A percentile compares a stretch with the other conserved stretches of the same genome.
Evolutionary conservation across 2,113 vertebrate species (phyloP).

Genomic region (Carollia perspicillata): DNA sequence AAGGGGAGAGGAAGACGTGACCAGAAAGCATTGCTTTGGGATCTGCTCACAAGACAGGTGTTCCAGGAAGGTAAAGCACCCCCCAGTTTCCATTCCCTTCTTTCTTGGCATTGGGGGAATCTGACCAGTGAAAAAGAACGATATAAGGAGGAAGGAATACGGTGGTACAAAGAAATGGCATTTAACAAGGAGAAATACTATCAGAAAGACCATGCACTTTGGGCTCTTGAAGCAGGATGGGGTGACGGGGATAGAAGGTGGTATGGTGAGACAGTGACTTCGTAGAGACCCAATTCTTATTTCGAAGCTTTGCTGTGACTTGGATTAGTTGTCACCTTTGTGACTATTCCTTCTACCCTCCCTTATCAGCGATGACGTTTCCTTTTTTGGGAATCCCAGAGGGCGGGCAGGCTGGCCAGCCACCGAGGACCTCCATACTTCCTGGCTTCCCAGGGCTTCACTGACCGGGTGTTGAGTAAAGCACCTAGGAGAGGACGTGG

Average conservation of each 20-base stretch:
- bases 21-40: not conserved
- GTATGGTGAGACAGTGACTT: not conserved
- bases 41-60: not conserved
- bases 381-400: not conserved
- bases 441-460: not conserved
- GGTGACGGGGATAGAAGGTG: not conserved
- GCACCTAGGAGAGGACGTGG: not conserved
- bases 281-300: not conserved
- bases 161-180: not conserved
- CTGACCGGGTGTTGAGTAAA: not conserved
- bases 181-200: not conserved
- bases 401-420: not conserved
- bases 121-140: not conserved
- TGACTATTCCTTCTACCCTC: not conserved
- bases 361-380: not conserved
- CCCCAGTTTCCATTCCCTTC: not conserved
- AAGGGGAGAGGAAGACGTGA: not conserved
- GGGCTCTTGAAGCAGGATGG: not conserved
- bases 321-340: not conserved
- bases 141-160: not conserved
- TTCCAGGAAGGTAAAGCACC: not conserved
- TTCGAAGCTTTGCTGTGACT: not conserved
- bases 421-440: too few relatives aligned
- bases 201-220: not conserved
- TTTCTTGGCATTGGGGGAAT: too few relatives aligned